Evolutionary conservation across 2,113 vertebrate species (phyloP).

Genomic region (Emydocephalus ijimae): DNA sequence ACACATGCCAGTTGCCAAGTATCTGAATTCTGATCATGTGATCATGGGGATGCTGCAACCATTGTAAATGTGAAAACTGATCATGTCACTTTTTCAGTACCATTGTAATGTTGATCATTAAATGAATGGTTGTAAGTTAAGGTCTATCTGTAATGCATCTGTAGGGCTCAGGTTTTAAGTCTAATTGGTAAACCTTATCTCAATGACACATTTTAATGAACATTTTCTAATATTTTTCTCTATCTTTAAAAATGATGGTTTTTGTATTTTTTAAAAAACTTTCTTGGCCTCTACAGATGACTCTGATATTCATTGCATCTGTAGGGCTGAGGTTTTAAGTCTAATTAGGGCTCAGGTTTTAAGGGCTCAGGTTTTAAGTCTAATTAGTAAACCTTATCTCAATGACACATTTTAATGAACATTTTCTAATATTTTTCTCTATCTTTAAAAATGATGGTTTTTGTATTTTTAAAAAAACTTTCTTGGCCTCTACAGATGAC

Average conservation of each 20-base stretch:
- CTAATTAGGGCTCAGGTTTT: too few species aligned
- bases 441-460: neutral
- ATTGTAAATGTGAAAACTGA: neutral
- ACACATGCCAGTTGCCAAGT: too few species aligned
- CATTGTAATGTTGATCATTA: neutral
- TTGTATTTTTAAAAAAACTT: neutral
- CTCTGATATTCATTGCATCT: too few species aligned
- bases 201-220: neutral
- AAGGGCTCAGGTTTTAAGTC: too few species aligned
- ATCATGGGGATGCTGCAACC: neutral
- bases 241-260: neutral
- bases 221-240: neutral
- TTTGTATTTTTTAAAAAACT: neutral
- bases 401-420: neutral
- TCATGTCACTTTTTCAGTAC: neutral
- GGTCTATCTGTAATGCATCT: slow-evolving; percentile 52
- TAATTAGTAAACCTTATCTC: neutral
- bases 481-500: neutral
- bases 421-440: neutral
- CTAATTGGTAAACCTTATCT: neutral
- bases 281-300: neutral
- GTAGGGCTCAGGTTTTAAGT: slow-evolving; percentile 26
- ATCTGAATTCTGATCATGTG: neutral
- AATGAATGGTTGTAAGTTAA: neutral
- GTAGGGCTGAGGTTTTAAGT: too few species aligned